Evolutionary conservation across 2,797 vertebrate species (phyloP).

Genomic region (Gadopsis marmoratus): DNA sequence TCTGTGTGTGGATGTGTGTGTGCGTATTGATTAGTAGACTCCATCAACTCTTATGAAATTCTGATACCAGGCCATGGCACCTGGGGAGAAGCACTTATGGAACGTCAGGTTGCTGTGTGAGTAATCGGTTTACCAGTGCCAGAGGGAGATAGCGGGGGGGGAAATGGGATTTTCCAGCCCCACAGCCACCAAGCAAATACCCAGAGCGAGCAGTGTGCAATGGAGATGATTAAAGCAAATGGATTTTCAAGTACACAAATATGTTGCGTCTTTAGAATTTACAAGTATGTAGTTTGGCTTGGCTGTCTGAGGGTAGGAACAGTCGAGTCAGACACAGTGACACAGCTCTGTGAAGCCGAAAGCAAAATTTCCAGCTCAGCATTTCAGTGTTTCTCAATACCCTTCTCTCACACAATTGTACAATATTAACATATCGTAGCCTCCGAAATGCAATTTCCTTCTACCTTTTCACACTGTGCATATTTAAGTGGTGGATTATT

Average conservation of each 20-base stretch:
- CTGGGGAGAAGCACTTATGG: constrained; percentile 69
- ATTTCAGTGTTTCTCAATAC: constrained; percentile 49
- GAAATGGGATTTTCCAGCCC: constrained; percentile 57
- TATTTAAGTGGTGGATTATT: constrained; percentile 56
- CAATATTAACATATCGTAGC: constrained; percentile 37
- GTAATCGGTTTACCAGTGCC: constrained; percentile 74
- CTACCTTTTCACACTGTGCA: constrained; percentile 49
- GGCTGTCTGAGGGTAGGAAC: constrained; percentile 27
- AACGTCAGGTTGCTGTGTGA: constrained; percentile 67
- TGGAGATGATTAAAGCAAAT: constrained; percentile 61
- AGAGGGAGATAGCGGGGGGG: constrained; percentile 41
- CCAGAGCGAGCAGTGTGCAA: constrained; percentile 39
- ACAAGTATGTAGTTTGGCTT: constrained; percentile 22
- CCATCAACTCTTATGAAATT: constrained; percentile 76
- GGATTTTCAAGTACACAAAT: constrained; percentile 59
- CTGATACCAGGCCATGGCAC: constrained; percentile 41
- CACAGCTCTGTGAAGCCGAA: constrained; percentile 29
- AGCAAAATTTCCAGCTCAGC: constrained; percentile 59
- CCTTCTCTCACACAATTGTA: constrained; percentile 38
- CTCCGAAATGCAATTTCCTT: constrained; percentile 50
- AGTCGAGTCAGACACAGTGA: constrained; percentile 29
- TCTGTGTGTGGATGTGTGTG: constrained; percentile 18
- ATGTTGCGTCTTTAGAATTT: constrained; percentile 46
- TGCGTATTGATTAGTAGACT: constrained; percentile 73
- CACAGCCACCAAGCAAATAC: constrained; percentile 50